Evolutionary conservation across 2,797 vertebrate genomes (phyloP).

Genomic region (Steatocranus sp.): DNA sequence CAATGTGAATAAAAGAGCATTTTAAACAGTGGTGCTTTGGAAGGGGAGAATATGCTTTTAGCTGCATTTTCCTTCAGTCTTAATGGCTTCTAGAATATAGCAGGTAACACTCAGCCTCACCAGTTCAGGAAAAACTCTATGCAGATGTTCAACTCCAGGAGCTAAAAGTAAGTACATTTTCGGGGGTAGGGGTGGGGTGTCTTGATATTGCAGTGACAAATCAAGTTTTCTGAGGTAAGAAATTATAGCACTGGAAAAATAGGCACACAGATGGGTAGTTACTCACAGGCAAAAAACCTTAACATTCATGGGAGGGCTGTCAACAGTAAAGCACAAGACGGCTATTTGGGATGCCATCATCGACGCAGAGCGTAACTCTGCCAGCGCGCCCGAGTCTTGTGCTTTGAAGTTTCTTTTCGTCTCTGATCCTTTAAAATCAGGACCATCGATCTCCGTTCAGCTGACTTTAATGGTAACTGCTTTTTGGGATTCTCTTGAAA

Average conservation of each 20-base stretch:
- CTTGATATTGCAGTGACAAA: not conserved
- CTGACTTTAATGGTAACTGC: not conserved
- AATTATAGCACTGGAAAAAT: conserved; percentile 27
- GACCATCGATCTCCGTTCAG: not conserved
- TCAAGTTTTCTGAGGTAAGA: conserved; percentile 46
- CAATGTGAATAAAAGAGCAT: not conserved
- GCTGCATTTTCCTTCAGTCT: not conserved
- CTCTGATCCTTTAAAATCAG: not conserved
- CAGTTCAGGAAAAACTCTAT: not conserved
- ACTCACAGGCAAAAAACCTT: conserved; percentile 47
- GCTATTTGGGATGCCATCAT: conserved; percentile 8
- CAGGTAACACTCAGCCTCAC: not conserved
- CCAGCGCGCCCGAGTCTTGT: not conserved
- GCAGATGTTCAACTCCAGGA: not conserved
- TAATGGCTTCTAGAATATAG: not conserved
- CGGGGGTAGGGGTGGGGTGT: not conserved
- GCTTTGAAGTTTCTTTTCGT: not conserved
- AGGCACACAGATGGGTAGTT: conserved; percentile 45
- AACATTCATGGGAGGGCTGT: conserved; percentile 50
- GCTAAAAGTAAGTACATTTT: not conserved
- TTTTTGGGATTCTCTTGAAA: not conserved
- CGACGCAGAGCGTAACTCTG: not conserved
- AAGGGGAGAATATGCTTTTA: not conserved
- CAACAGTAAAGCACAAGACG: conserved; percentile 35
- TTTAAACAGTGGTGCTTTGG: not conserved